phyloP scores from a whole-genome alignment of 37 sponge, comb jelly and placozoan species.

The Cliona cf. orientalis region DNA sequence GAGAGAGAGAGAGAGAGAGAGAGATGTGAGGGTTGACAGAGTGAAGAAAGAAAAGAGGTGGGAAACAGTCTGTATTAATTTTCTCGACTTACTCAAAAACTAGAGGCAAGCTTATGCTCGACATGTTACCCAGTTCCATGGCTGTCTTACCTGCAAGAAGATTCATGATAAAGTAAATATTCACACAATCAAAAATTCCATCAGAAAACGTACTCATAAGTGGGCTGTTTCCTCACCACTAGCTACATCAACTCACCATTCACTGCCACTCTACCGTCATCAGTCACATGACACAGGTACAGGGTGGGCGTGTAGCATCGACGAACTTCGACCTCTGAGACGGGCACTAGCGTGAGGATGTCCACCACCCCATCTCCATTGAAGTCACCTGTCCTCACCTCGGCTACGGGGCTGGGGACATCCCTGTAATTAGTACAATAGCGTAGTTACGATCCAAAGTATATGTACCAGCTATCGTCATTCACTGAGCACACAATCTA shows the following conservation, averaged over 20 bases:
- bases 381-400: slow-evolving; percentile 32
- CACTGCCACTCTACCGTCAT: no score
- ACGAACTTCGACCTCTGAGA: neutral
- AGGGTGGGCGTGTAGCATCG: slow-evolving; percentile 17
- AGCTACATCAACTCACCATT: no score
- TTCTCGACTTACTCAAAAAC: slow-evolving; percentile 26
- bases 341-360: slow-evolving; percentile 2
- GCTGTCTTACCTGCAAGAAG: no score
- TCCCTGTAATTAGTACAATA: slow-evolving; percentile 34
- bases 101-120: no score
- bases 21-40: neutral
- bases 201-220: no score
- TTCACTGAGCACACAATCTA: no score
- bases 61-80: neutral
- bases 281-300: slow-evolving; percentile 1
- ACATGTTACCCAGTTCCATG: no score
- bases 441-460: no score
- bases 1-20: no score
- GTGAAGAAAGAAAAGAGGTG: neutral
- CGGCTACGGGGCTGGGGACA: neutral
- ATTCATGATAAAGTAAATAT: neutral
- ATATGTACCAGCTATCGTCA: no score
- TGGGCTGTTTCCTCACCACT: no score
- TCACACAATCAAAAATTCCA: neutral
- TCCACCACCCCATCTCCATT: slow-evolving; percentile 60